phyloP scores from a whole-genome alignment of 2,797 vertebrate genomes.

The Urosaurus nigricauda region DNA sequence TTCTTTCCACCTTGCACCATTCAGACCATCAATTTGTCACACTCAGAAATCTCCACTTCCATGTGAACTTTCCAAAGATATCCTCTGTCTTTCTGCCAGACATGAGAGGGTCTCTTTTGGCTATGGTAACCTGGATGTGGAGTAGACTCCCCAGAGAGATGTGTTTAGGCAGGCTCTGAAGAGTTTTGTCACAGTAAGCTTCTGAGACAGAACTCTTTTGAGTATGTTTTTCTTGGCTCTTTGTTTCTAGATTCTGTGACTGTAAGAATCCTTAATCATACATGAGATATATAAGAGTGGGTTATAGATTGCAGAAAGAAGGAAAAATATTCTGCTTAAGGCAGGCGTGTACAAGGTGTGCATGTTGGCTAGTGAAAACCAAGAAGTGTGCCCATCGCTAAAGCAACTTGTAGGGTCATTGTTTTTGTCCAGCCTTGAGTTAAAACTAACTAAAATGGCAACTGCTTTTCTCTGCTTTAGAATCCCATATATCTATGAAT shows the following conservation, averaged over 20 bases:
- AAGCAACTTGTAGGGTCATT: no score
- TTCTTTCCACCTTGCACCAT: neutral
- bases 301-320: neutral
- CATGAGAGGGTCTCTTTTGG: no score
- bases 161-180: neutral
- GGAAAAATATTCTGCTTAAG: neutral
- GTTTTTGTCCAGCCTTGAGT: neutral
- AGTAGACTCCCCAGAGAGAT: accelerated
- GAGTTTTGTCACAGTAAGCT: neutral
- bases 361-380: neutral
- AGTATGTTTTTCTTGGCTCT: neutral
- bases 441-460: neutral
- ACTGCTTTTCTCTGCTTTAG: neutral
- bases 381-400: neutral
- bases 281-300: neutral
- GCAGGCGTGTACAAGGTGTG: neutral
- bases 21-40: neutral
- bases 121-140: no score
- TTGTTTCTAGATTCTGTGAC: neutral
- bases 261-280: neutral
- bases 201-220: neutral
- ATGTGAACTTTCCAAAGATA: neutral
- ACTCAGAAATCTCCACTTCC: neutral
- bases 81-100: neutral
- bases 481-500: neutral